Evolutionary conservation across 2,888 invertebrate genomes (phyloP).

Genomic region (Rhyacophila evoluta): DNA sequence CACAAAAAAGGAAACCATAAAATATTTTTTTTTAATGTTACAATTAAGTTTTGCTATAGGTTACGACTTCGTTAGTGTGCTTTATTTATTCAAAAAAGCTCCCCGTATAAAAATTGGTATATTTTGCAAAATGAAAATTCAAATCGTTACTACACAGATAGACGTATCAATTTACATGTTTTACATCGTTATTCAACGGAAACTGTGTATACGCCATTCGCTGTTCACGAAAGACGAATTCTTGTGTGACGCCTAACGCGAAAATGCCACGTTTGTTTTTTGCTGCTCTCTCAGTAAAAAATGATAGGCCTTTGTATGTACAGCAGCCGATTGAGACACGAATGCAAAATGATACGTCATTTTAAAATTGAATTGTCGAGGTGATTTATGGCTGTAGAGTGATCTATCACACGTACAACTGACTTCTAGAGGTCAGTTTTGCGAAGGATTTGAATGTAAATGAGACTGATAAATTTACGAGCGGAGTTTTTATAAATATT

Average conservation of each 20-base stretch:
- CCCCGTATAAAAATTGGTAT: not conserved
- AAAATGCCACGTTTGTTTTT: not conserved
- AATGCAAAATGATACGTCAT: conserved; percentile 38
- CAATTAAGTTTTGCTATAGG: too few species aligned
- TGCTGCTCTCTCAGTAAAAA: not conserved
- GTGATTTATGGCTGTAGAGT: conserved; percentile 37
- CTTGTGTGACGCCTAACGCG: not conserved
- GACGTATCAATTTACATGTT: conserved; percentile 7
- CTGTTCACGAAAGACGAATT: not conserved
- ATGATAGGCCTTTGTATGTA: not conserved
- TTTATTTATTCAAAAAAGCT: not conserved
- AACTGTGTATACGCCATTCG: not conserved
- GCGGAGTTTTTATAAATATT: not conserved
- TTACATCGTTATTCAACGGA: not conserved
- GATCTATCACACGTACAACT: conserved; percentile 27
- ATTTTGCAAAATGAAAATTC: not conserved
- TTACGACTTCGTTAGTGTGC: too few species aligned
- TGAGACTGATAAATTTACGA: not conserved
- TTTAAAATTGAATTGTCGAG: conserved; percentile 38
- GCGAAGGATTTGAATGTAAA: not conserved
- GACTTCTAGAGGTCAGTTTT: not conserved
- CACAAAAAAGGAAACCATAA: too few species aligned
- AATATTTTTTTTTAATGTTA: too few species aligned
- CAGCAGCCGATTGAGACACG: not conserved
- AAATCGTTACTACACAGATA: not conserved